Conservation (phyloP, 2,888 invertebrate species). For the Tryphoninae sp. region DNA sequence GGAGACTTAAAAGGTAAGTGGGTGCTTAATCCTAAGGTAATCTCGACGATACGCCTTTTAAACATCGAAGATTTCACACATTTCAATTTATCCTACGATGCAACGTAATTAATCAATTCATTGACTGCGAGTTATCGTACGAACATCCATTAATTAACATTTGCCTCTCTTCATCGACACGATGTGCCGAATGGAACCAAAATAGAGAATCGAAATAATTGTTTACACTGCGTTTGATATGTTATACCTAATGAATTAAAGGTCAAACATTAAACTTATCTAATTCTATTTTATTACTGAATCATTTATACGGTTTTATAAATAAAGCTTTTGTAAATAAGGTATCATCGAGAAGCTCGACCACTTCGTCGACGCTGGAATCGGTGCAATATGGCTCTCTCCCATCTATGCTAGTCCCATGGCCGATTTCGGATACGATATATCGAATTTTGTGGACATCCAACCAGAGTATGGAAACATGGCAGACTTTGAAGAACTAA, state of each 20-base stretch:
- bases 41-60: neutral
- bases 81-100: neutral
- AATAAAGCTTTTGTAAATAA: slow-evolving; percentile 64
- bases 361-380: slow-evolving; percentile 87
- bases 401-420: slow-evolving; percentile 93
- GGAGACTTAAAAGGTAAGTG: slow-evolving; percentile 75
- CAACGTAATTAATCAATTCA: neutral
- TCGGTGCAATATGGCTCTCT: slow-evolving; percentile 91
- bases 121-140: neutral
- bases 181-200: neutral
- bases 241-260: no score
- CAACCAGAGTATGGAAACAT: slow-evolving; percentile 89
- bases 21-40: neutral
- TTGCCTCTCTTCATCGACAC: neutral
- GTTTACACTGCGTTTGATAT: no score
- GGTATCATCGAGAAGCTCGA: slow-evolving; percentile 84
- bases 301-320: no score
- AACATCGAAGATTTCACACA: neutral
- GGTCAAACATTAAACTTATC: no score
- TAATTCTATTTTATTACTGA: no score
- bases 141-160: neutral
- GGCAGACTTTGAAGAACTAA: slow-evolving; percentile 86
- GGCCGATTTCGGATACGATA: slow-evolving; percentile 94
- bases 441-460: slow-evolving; percentile 89
- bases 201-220: no score